Evolutionary conservation across 2,888 invertebrate species (phyloP).

Genomic region (Bombylius major): DNA sequence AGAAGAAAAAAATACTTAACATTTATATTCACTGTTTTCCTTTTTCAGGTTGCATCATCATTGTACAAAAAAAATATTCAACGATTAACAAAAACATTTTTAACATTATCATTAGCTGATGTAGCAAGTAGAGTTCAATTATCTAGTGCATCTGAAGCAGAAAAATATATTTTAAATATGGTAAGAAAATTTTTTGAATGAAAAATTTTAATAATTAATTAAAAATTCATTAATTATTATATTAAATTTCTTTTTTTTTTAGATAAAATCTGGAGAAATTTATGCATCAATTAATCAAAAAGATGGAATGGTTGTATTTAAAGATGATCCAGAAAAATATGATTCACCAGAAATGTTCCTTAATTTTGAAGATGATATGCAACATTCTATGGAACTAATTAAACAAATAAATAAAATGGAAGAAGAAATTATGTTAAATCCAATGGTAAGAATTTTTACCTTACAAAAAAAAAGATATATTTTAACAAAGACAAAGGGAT

Average conservation of each 20-base stretch:
- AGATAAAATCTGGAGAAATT: conserved; percentile 96
- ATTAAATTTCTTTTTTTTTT: conserved; percentile 14
- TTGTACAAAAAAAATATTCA: conserved; percentile 95
- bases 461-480: background rate
- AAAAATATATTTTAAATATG: conserved; percentile 90
- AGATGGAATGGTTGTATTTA: conserved; percentile 95
- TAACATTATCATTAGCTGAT: conserved; percentile 59
- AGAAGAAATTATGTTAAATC: conserved; percentile 86
- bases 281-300: conserved; percentile 94
- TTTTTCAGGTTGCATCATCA: conserved; percentile 60
- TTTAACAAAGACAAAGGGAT: too few species aligned
- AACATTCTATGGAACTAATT: conserved; percentile 74
- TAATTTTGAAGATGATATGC: conserved; percentile 75
- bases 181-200: conserved; percentile 38
- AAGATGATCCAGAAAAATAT: conserved; percentile 91
- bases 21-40: too few species aligned
- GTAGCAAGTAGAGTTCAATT: conserved; percentile 73
- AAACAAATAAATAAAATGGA: conserved; percentile 86
- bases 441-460: conserved; percentile 43
- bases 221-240: background rate
- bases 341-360: conserved; percentile 80
- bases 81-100: conserved; percentile 70
- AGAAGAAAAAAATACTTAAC: too few species aligned
- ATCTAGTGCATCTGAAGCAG: conserved; percentile 74
- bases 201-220: background rate